Base-by-base conservation (phyloP, 2,888 invertebrate genomes). In the Rotaria socialis region DNA sequence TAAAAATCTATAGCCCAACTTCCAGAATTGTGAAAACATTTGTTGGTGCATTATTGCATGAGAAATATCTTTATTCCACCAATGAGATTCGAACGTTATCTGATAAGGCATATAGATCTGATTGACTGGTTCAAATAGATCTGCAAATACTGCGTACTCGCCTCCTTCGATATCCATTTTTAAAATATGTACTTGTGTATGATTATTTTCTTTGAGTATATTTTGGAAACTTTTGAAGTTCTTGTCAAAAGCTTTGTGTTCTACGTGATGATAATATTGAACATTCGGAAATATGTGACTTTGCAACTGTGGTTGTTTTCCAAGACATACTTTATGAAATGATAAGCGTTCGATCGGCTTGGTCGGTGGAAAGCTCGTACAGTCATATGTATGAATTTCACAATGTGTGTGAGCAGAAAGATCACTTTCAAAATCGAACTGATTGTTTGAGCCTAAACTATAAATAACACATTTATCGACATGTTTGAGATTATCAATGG, bases 81-180 rank as follows among this genome's bases (percentile, higher is more conserved):
- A 75, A 43, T 75, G 75, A 43, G 75, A 75, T 75, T 75, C 75
- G 11, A 75, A 75, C 3, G 75, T 19, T 22, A 75, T 75, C 10
- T 75, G 75, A 10, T 41, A 75, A 8, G 75, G 75, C 24, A 75
- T 24, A 43, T 16, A 22, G 22, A 43, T 19, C 19, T 43, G 22
- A 41, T 75, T 41, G 22, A 6, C 2, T 41, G 14, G 41, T 35
- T 16, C 19, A 16, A 60, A 60, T 60, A 60, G 10, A 19, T 55
- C 52, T 16, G 52, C 52, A 55, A 55, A 55, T 16, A 55, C 16
- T 11, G 52, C 11, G 16, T 55, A 55, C 16, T 55, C 60, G 24
- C 24, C 60, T n/a, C n/a, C 60, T 60, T 60, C 60, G n/a, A 24
- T 60, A 60, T 60, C 60, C 60, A 60, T 24, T 60, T 60, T 60